phyloP scores from a whole-genome alignment of 2,113 vertebrate genomes.

The Psilopsiagon aurifrons region DNA sequence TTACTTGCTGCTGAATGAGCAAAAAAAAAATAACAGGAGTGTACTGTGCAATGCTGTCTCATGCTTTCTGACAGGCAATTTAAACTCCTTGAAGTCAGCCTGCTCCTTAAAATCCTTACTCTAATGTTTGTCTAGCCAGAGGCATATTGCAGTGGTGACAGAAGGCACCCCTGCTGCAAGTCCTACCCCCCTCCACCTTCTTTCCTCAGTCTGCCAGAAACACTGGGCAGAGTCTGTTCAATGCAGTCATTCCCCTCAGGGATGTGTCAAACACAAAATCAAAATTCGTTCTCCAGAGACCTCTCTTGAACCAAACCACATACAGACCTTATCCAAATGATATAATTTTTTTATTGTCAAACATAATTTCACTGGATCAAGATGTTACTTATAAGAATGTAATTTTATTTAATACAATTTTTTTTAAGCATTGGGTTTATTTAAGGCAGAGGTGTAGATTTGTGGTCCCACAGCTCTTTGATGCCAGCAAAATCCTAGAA shows the following conservation, averaged over 20 bases:
- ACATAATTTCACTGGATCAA: not conserved
- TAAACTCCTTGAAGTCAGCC: not conserved
- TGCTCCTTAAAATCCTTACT: not conserved
- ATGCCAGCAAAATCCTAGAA: not conserved
- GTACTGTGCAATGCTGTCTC: not conserved
- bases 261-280: not conserved
- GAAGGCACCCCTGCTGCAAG: not conserved
- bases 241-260: not conserved
- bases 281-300: not conserved
- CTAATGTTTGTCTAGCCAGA: not conserved
- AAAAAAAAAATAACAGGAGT: not conserved
- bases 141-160: constrained; percentile 4
- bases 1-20: constrained; percentile 27
- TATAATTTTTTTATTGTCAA: not conserved
- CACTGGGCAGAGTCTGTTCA: not conserved
- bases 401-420: not conserved
- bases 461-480: not conserved
- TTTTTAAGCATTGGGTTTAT: not conserved
- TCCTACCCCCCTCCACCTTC: not conserved
- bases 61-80: not conserved
- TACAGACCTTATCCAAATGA: not conserved
- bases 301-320: not conserved
- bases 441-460: not conserved
- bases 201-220: not conserved
- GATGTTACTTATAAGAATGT: not conserved